Percentiles rank a stretch among this genome's conserved stretches.
Conservation (phyloP, 2,113 vertebrate species). For the Meleagris gallopavo region DNA sequence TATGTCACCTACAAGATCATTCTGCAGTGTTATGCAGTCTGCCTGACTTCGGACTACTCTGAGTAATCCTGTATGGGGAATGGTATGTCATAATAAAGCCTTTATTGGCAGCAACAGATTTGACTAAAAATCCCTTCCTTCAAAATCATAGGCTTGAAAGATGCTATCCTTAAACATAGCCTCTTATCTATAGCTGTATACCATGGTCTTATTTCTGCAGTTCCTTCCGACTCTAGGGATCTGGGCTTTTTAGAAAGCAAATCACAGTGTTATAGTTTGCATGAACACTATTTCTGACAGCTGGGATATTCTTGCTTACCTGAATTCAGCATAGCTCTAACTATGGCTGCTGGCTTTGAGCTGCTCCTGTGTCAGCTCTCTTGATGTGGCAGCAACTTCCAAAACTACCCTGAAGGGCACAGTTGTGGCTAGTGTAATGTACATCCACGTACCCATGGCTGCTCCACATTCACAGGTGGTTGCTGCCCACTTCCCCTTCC, state of each 20-base stretch:
- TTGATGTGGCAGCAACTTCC: background rate
- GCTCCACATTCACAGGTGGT: background rate
- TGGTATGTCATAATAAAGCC: background rate
- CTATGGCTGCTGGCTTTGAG: background rate
- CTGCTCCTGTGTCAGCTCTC: background rate
- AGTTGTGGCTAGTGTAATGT: background rate
- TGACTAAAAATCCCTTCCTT: background rate
- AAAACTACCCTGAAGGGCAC: background rate
- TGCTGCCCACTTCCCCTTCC: background rate
- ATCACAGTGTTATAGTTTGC: background rate
- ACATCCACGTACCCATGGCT: background rate
- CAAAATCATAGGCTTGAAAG: background rate
- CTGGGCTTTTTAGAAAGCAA: fast-evolving
- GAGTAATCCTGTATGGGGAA: background rate
- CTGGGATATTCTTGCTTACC: background rate
- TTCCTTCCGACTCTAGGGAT: background rate
- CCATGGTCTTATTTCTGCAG: background rate
- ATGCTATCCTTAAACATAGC: background rate
- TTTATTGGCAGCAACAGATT: background rate
- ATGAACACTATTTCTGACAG: background rate
- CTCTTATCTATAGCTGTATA: background rate
- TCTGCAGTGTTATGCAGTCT: background rate
- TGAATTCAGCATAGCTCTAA: background rate
- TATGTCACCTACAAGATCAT: background rate
- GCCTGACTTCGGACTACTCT: background rate